Base-by-base conservation (phyloP, 2,113 vertebrate genomes). In the Centrocercus urophasianus region DNA sequence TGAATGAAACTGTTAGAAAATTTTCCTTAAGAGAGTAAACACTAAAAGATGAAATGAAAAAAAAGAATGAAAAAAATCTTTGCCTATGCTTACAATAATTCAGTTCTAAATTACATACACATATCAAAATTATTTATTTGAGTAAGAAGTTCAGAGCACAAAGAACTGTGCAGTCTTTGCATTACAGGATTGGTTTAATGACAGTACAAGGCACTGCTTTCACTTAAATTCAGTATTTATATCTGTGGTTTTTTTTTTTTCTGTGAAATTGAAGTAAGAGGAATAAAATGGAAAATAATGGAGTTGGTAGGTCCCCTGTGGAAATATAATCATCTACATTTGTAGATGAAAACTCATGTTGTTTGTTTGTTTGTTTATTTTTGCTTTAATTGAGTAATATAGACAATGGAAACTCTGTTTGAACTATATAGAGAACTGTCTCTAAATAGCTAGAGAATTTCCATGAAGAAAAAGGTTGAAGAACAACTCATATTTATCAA, bases 81-180 rank as follows among this genome's bases (percentile, higher is more conserved):
- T 11, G 2, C 17, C 66, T 61, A 43, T 83, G 6, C 22, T 11
- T 75, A 54, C 18, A 86, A 11, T 13, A 76, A 45, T 54, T 11
- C 56, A 95, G 19, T 32, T 95, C 89, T 90, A 69, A 94, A 90
- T 67, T 17, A 45, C 78, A 65, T 10, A 80, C 42, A 82, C 45
- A 40, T 42, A 78, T 73, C 25, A 50, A 78, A 96, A 70, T 73
- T 70, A 42, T 72, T 91, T 57, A 47, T 78, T 28, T 59, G 56
- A 59, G n/a, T 59, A 59, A n/a, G 32, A 5, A 74, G 1, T 14
- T 81, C 56, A 38, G 66, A 74, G 11, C 59, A 34, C 27, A 75
- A 83, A 75, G 48, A 86, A 40, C 10, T 63, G 40, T 60, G 45
- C 38, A 93, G 40, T 52, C n/a, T 72, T 86, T 79, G 20, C 54